Percentiles rank a stretch among this genome's conserved stretches.
These are phyloP conservation scores for Urosaurus nigricauda DNA, from an alignment of 2,797 vertebrate species.

Conservation along the genomic window DNA sequence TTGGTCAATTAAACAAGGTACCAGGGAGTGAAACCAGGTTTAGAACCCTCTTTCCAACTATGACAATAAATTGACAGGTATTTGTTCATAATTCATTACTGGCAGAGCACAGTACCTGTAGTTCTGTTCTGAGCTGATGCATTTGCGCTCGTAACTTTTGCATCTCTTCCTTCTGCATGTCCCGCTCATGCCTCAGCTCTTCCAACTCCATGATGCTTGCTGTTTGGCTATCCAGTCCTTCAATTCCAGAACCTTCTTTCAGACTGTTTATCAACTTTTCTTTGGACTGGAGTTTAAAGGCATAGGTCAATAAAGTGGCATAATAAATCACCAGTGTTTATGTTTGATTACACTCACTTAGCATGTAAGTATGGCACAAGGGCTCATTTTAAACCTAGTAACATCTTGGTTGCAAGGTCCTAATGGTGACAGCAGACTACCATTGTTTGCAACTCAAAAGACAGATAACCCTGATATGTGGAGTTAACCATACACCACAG, in stretches of 20 bases:
- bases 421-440: neutral
- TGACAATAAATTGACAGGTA: neutral
- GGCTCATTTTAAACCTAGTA: neutral
- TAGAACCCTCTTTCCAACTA: neutral
- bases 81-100: neutral
- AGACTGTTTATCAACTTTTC: conserved; percentile 98
- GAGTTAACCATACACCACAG: neutral
- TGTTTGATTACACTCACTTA: neutral
- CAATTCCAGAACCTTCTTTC: conserved; percentile 96
- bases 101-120: conserved; percentile 84
- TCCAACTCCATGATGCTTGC: conserved; percentile 88
- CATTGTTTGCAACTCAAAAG: neutral
- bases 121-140: conserved; percentile 88
- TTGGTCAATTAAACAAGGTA: neutral
- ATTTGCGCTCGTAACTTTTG: conserved; percentile 92
- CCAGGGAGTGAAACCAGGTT: neutral
- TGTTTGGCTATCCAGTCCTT: conserved; percentile 86
- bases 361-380: neutral
- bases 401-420: neutral
- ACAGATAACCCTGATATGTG: neutral
- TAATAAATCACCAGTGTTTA: neutral
- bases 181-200: conserved; percentile 93
- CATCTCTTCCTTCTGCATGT: conserved; percentile 92
- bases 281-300: conserved; percentile 87
- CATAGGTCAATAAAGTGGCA: conserved; percentile 12